Percentiles rank a stretch among this genome's conserved stretches.
Evolutionary conservation across 2,113 vertebrate species (phyloP).

Genomic region (Pachypanchax playfairii): DNA sequence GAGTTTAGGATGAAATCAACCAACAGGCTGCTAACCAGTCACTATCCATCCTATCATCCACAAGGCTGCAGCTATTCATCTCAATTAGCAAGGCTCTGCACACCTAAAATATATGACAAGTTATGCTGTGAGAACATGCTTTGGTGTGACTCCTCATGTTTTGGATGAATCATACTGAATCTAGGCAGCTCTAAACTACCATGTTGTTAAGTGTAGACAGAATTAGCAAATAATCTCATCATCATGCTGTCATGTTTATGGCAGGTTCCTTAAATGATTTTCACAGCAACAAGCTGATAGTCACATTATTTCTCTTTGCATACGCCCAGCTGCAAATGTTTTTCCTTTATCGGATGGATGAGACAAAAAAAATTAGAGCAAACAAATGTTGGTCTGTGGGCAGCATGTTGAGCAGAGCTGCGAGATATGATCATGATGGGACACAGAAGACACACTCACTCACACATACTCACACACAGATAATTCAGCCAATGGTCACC

Average conservation of each 20-base stretch:
- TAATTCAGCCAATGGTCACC: slow-evolving; percentile 53
- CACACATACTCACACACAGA: slow-evolving; percentile 16
- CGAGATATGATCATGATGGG: slow-evolving; percentile 54
- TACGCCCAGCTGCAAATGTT: slow-evolving; percentile 24
- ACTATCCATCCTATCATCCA: slow-evolving; percentile 39
- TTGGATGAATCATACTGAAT: slow-evolving; percentile 39
- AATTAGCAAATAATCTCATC: slow-evolving; percentile 55
- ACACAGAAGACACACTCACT: slow-evolving; percentile 15
- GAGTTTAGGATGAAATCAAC: slow-evolving; percentile 24
- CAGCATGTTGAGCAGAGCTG: slow-evolving; percentile 48
- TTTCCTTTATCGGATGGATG: slow-evolving; percentile 1
- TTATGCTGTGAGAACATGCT: slow-evolving; percentile 32
- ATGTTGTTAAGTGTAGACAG: slow-evolving; percentile 33
- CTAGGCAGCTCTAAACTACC: slow-evolving; percentile 9
- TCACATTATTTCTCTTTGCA: slow-evolving; percentile 34
- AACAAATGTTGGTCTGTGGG: slow-evolving; percentile 48
- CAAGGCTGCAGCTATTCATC: slow-evolving; percentile 47
- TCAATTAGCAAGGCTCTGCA: slow-evolving; percentile 62
- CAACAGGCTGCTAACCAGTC: slow-evolving; percentile 25
- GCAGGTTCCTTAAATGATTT: slow-evolving; percentile 39
- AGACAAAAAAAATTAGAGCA: slow-evolving; percentile 1
- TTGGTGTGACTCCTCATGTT: slow-evolving; percentile 19
- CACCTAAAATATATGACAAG: slow-evolving; percentile 46
- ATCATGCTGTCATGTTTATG: slow-evolving; percentile 37
- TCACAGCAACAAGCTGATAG: slow-evolving; percentile 37